Percentiles rank a stretch among this genome's conserved stretches.
Conservation (phyloP, 2,888 invertebrate species). For the Chironomus riparius region DNA sequence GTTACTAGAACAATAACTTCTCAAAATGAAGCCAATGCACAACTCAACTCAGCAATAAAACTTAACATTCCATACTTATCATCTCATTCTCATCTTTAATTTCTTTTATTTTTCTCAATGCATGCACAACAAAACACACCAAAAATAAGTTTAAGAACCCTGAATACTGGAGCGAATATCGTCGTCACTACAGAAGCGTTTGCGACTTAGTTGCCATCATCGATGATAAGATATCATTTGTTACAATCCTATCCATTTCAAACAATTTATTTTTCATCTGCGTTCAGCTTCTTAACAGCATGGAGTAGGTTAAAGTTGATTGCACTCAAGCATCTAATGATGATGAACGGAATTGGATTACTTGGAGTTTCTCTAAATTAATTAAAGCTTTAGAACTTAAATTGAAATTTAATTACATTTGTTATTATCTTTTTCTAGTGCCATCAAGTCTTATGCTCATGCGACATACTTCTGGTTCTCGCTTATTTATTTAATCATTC, state of each 20-base stretch:
- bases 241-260: slow-evolving; percentile 48
- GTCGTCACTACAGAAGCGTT: slow-evolving; percentile 46
- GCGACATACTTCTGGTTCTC: slow-evolving; percentile 38
- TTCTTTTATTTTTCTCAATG: background rate
- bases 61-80: too few species aligned
- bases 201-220: slow-evolving; percentile 45
- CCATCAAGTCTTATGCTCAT: background rate
- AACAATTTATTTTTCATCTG: slow-evolving; percentile 52
- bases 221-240: slow-evolving; percentile 45
- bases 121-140: background rate
- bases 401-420: too few species aligned
- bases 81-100: too few species aligned
- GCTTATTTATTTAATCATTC: slow-evolving; percentile 46
- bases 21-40: too few species aligned
- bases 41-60: too few species aligned
- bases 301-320: slow-evolving; percentile 36
- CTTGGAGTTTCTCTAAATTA: too few species aligned
- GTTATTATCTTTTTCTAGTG: background rate
- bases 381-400: too few species aligned
- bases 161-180: slow-evolving; percentile 46
- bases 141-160: slow-evolving; percentile 37
- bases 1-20: too few species aligned
- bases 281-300: slow-evolving; percentile 47
- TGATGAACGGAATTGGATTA: background rate
- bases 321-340: background rate